Evolutionary conservation across 2,797 vertebrate genomes (phyloP).

Genomic region (Poecile montanus): DNA sequence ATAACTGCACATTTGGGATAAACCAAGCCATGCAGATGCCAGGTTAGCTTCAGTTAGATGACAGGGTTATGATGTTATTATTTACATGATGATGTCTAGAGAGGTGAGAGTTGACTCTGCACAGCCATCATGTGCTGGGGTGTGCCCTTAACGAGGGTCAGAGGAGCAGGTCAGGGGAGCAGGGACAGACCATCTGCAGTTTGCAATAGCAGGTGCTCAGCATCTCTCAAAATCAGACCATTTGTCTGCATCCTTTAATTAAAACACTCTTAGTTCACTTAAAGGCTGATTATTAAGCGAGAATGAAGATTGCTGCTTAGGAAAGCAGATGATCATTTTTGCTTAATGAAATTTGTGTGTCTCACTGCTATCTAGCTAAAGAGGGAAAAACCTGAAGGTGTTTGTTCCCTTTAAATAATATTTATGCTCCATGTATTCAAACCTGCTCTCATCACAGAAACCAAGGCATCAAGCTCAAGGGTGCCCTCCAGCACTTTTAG

Average conservation of each 20-base stretch:
- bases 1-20: not conserved
- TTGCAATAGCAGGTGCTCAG: not conserved
- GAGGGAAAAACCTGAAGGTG: not conserved
- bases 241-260: conserved; percentile 21
- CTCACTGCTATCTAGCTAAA: not conserved
- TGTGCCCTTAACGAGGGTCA: not conserved
- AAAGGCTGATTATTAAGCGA: not conserved
- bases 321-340: not conserved
- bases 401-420: not conserved
- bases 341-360: conserved; percentile 3
- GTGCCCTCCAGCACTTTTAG: not conserved
- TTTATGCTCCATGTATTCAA: fast-evolving
- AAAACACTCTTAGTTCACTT: not conserved
- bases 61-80: not conserved
- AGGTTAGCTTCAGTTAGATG: not conserved
- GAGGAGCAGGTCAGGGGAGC: not conserved
- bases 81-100: not conserved
- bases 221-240: not conserved
- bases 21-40: not conserved
- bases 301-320: not conserved
- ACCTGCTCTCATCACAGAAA: not conserved
- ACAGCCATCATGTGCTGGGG: not conserved
- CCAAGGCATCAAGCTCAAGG: not conserved
- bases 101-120: not conserved
- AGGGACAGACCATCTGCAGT: not conserved